A percentile compares a stretch with the other conserved stretches of the same genome.
Conservation (phyloP, 2,113 vertebrate species). For the Halichoeres trimaculatus region DNA sequence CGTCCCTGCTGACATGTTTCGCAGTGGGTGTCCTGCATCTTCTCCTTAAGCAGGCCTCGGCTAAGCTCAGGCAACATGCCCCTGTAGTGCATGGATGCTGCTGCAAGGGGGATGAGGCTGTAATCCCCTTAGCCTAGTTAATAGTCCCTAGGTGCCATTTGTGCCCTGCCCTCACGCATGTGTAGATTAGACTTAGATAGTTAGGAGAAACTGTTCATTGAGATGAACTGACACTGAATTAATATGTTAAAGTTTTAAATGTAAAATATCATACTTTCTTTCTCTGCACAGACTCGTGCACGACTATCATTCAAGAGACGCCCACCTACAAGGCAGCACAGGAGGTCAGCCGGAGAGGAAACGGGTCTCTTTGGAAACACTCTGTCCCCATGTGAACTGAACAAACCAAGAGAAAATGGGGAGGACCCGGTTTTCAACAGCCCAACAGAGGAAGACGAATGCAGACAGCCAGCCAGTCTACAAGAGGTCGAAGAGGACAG, state of each 20-base stretch:
- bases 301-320: slow-evolving; percentile 83
- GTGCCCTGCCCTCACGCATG: slow-evolving; percentile 39
- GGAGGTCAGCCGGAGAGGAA: slow-evolving; percentile 78
- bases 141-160: slow-evolving; percentile 21
- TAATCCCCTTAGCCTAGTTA: slow-evolving; percentile 82
- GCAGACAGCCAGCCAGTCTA: not conserved
- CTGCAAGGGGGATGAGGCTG: slow-evolving; percentile 53
- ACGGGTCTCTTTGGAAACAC: not conserved
- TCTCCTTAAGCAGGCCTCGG: slow-evolving; percentile 47
- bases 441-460: slow-evolving; percentile 38
- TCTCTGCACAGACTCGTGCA: slow-evolving; percentile 76
- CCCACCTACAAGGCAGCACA: slow-evolving; percentile 82
- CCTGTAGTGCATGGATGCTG: slow-evolving; percentile 37
- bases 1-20: slow-evolving; percentile 7
- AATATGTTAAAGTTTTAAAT: not conserved
- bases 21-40: slow-evolving; percentile 36
- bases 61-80: slow-evolving; percentile 59
- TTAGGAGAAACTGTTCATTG: not conserved
- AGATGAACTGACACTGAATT: not conserved
- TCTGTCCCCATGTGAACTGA: slow-evolving; percentile 49
- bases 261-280: not conserved
- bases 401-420: slow-evolving; percentile 60
- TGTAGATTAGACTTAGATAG: slow-evolving; percentile 1
- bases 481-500: slow-evolving; percentile 47
- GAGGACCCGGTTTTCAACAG: slow-evolving; percentile 49